Evolutionary conservation across 1,140 invertebrate genomes (phyloP).

Genomic region (Apis cerana): DNA sequence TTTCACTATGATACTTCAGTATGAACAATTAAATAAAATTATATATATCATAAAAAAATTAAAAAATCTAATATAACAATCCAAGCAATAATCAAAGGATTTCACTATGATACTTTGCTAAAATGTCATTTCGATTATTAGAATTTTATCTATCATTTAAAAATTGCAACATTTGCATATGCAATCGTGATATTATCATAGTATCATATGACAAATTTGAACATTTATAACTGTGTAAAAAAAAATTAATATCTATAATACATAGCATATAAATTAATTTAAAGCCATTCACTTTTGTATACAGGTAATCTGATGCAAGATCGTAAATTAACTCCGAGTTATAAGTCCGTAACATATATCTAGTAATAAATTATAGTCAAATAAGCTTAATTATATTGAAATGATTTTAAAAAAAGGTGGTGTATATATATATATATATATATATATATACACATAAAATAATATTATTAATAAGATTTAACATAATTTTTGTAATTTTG

Average conservation of each 20-base stretch:
- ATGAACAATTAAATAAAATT: no score
- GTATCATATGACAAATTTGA: not conserved
- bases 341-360: not conserved
- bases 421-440: no score
- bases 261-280: constrained; percentile 15
- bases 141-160: not conserved
- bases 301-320: no score
- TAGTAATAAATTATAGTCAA: constrained; percentile 42
- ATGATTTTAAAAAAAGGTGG: not conserved
- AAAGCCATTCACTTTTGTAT: not conserved
- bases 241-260: not conserved
- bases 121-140: not conserved
- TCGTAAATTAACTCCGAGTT: constrained; percentile 19
- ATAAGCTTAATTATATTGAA: not conserved
- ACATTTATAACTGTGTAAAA: not conserved
- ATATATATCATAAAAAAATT: not conserved
- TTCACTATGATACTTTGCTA: not conserved
- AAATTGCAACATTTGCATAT: not conserved
- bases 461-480: constrained; percentile 8
- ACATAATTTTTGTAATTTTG: no score
- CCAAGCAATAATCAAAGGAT: not conserved
- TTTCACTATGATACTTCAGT: not conserved
- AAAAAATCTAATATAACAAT: not conserved
- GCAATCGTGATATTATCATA: not conserved
- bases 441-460: not conserved